These are phyloP conservation scores for Zoanthus solanderi DNA, from an alignment of 92 coral and sea anemone species.

Conservation along the genomic window DNA sequence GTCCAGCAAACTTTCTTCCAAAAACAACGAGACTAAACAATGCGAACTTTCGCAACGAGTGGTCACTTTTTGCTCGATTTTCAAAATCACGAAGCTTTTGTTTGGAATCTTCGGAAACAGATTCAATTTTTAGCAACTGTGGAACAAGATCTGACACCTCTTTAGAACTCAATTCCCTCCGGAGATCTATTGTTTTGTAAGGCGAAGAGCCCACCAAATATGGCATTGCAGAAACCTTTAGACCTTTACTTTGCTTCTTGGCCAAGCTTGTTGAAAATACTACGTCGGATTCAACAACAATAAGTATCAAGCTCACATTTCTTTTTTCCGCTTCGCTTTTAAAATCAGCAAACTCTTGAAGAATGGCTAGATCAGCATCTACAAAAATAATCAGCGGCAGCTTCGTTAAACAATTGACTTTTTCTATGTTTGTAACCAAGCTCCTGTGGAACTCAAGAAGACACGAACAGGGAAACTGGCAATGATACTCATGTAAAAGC, in stretches of 20 bases:
- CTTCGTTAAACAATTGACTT: slow-evolving; percentile 58
- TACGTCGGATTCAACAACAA: slow-evolving; percentile 77
- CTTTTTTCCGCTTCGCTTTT: slow-evolving; percentile 73
- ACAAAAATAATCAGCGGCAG: slow-evolving; percentile 80
- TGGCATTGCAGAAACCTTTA: slow-evolving; percentile 34
- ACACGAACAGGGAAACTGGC: slow-evolving; percentile 70
- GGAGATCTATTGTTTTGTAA: slow-evolving; percentile 64
- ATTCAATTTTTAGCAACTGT: slow-evolving; percentile 55
- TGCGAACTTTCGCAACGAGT: slow-evolving; percentile 67
- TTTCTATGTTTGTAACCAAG: slow-evolving; percentile 69
- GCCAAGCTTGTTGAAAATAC: slow-evolving; percentile 2
- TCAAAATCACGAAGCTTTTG: slow-evolving; percentile 41
- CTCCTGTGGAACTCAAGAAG: slow-evolving; percentile 71
- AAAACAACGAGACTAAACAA: slow-evolving; percentile 77
- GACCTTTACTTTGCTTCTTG: slow-evolving; percentile 50
- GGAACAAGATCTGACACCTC: slow-evolving; percentile 67
- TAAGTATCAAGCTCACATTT: slow-evolving; percentile 64
- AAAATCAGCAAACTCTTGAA: slow-evolving; percentile 79
- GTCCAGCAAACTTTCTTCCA: slow-evolving; percentile 68
- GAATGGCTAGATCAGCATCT: slow-evolving; percentile 69
- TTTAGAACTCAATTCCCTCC: slow-evolving; percentile 61
- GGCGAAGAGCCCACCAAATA: slow-evolving; percentile 70
- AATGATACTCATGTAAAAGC: slow-evolving; percentile 71
- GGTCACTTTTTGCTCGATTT: slow-evolving; percentile 40
- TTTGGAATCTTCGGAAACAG: slow-evolving; percentile 48